Evolutionary conservation across 2,888 invertebrate genomes (phyloP).

Genomic region (Agrenia bidenticulata): DNA sequence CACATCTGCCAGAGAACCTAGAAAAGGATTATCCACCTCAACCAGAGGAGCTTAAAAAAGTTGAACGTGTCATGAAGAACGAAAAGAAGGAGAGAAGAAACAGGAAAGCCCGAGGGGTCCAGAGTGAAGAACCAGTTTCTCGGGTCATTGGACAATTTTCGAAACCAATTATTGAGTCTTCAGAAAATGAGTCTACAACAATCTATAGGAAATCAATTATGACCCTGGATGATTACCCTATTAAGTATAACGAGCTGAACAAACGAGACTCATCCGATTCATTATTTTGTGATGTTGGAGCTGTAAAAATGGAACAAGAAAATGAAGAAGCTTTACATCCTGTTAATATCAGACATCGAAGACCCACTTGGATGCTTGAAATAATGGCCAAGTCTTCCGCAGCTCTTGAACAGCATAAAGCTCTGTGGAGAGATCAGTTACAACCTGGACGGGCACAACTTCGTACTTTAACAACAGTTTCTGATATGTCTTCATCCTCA

Average conservation of each 20-base stretch:
- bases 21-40: background rate
- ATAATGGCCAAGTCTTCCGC: background rate
- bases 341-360: too few species aligned
- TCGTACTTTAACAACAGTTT: background rate
- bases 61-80: background rate
- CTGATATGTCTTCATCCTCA: background rate
- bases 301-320: background rate
- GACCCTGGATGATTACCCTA: background rate
- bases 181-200: background rate
- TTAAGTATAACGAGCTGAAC: background rate
- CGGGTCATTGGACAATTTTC: background rate
- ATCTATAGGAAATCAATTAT: background rate
- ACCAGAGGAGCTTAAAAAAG: background rate
- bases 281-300: background rate
- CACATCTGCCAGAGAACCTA: background rate
- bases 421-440: background rate
- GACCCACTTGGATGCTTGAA: background rate
- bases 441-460: background rate
- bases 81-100: background rate
- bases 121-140: constrained; percentile 2
- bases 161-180: background rate
- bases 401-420: background rate
- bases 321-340: too few species aligned
- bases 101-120: background rate
- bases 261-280: background rate